Conservation (phyloP, 2,113 vertebrate genomes). For the Tenrec ecaudatus region DNA sequence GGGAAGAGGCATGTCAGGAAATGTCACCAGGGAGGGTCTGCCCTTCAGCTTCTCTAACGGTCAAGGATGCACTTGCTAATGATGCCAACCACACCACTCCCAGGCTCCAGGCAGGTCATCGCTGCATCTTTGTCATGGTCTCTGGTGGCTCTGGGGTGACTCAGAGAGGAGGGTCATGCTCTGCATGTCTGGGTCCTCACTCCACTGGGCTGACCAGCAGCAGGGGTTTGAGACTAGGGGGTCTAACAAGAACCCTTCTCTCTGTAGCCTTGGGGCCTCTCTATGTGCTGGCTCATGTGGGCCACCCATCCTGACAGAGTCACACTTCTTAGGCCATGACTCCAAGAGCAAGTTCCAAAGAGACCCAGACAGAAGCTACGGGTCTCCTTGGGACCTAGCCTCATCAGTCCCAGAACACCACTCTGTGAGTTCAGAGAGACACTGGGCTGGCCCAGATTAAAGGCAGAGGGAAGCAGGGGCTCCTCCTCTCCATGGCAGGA, state of each 20-base stretch:
- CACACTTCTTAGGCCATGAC: not conserved
- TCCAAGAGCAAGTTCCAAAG: not conserved
- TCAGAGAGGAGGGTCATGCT: not conserved
- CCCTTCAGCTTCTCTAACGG: not conserved
- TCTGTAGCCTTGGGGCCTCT: too few species aligned
- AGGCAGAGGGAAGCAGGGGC: not conserved
- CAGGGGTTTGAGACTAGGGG: too few species aligned
- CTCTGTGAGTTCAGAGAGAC: not conserved
- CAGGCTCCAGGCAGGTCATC: too few species aligned
- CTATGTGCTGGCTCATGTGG: rapidly evolving
- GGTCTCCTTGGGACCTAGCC: not conserved
- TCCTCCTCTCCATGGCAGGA: not conserved
- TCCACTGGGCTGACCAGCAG: not conserved
- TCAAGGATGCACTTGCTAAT: not conserved
- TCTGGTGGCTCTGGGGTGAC: not conserved
- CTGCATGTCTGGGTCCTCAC: not conserved
- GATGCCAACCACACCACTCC: too few species aligned
- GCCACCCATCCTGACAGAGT: not conserved
- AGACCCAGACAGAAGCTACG: not conserved
- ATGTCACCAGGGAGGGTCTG: not conserved
- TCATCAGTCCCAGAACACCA: not conserved
- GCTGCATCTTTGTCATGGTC: not conserved
- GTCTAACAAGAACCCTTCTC: rapidly evolving
- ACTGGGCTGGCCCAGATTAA: not conserved
- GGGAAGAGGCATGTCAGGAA: not conserved